Base-by-base conservation (phyloP, 2,113 vertebrate genomes). In the Apteryx mantelli region DNA sequence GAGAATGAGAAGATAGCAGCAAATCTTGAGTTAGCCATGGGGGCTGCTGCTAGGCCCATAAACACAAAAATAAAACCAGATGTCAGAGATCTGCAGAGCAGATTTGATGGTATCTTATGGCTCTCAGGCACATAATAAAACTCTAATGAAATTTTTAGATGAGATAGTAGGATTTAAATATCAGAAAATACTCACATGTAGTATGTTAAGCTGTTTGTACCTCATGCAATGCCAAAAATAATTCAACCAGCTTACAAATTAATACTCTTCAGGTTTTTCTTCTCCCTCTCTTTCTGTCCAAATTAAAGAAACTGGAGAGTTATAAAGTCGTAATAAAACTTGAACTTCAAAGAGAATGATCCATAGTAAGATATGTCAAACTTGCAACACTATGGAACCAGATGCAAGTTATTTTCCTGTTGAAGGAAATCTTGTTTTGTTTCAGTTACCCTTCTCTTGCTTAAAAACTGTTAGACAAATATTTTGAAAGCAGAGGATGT, bases 81-180 rank as follows among this genome's bases (percentile, higher is more conserved):
- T 94, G 89, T 80, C 82, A 80, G 28, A 87, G 80, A 87, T 73
- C 80, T 91, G 32, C 61, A 89, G 52, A 24, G 15, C n/a, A 91
- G 74, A 89, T 88, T 58, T 91, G 44, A 91, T 64, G 58, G 32
- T 61, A 91, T 65, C 88, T 92, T 81, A 69, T 53, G 77, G 28
- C 58, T 93, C 68, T 88, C 68, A 83, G 68, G 34, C 91, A 89
- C 50, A 84, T 94, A 95, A 92, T 94, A 94, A 95, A 97, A 42
- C 25, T 63, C 44, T 36, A 89, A 19, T 76, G 26, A 93, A 4
- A 12, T 76, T 91, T 88, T 84, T 25, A 38, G 82, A 53, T 55
- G 34, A 89, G 24, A 26, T 18, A 82, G 38, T 55, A 92, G 55
- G 11, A 46, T 34, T 88, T 83, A 69, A 81, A 64, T n/a, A 75